phyloP scores from a whole-genome alignment of 2,888 invertebrate genomes.

The Morpho helenor region DNA sequence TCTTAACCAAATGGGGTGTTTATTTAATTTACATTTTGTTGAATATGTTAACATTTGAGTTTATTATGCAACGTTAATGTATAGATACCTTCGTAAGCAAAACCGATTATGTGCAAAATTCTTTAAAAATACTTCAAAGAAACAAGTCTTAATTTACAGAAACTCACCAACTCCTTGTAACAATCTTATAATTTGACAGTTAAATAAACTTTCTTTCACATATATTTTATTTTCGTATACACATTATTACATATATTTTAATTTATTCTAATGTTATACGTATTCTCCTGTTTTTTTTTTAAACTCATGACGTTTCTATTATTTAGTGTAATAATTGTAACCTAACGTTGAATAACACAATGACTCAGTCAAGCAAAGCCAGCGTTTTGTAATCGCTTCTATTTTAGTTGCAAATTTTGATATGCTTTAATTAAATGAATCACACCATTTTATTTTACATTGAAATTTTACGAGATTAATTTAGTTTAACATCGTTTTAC shows the following conservation, averaged over 20 bases:
- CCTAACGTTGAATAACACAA: constrained; percentile 2
- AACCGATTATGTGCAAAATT: not conserved
- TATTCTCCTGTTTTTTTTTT: too few species aligned
- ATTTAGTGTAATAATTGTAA: not conserved
- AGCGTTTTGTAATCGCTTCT: constrained; percentile 26
- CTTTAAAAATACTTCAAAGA: too few species aligned
- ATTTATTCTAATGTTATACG: too few species aligned
- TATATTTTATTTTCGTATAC: too few species aligned
- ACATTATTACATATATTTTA: too few species aligned
- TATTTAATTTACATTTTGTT: constrained; percentile 38
- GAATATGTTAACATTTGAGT: constrained; percentile 28
- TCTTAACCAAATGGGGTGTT: constrained; percentile 42
- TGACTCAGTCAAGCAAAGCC: constrained; percentile 17
- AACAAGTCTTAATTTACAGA: too few species aligned
- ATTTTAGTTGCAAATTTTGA: constrained; percentile 30
- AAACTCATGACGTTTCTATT: too few species aligned
- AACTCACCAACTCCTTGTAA: too few species aligned
- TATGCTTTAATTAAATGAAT: constrained; percentile 25
- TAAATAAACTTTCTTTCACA: too few species aligned
- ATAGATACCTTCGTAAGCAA: not conserved
- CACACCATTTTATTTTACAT: constrained; percentile 24
- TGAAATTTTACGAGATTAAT: constrained; percentile 21
- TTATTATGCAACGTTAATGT: constrained; percentile 13
- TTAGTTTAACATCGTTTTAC: constrained; percentile 29
- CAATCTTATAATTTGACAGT: too few species aligned